Percentiles rank a stretch among this genome's conserved stretches.
These are phyloP conservation scores for Actinopyga echinites DNA, from an alignment of 53 echinoderm and acorn worm genomes.

Conservation along the genomic window DNA sequence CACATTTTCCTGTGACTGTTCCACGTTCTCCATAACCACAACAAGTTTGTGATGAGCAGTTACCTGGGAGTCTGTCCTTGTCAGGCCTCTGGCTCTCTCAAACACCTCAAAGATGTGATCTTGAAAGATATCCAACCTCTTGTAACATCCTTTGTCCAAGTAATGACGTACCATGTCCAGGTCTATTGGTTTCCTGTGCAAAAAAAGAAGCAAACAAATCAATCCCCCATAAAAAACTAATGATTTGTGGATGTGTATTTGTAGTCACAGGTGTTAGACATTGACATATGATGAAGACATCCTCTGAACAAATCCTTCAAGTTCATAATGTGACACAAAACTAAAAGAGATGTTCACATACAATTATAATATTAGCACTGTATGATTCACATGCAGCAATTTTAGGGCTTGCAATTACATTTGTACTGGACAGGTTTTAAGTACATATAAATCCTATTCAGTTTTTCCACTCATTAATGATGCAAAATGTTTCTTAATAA, in stretches of 20 bases:
- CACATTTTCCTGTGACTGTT: no score
- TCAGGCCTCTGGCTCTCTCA: conserved; percentile 81
- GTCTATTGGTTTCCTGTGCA: conserved; percentile 75
- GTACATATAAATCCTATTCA: no score
- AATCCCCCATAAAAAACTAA: background rate
- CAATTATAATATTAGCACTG: no score
- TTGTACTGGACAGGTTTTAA: no score
- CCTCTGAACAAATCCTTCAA: no score
- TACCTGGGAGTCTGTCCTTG: conserved; percentile 98
- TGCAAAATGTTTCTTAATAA: no score
- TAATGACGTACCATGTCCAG: conserved; percentile 87
- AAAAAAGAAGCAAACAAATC: background rate
- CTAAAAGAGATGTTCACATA: no score
- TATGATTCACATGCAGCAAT: no score
- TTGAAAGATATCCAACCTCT: conserved; percentile 91
- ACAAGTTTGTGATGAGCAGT: background rate
- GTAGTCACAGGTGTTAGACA: background rate
- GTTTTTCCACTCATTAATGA: no score
- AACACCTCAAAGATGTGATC: conserved; percentile 96
- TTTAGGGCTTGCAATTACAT: no score
- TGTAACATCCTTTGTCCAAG: conserved; percentile 89
- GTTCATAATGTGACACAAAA: no score
- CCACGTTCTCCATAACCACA: no score
- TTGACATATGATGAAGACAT: background rate
- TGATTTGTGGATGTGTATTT: background rate